Base-by-base conservation (phyloP, 2,113 vertebrate genomes). In the Grallaria varia region DNA sequence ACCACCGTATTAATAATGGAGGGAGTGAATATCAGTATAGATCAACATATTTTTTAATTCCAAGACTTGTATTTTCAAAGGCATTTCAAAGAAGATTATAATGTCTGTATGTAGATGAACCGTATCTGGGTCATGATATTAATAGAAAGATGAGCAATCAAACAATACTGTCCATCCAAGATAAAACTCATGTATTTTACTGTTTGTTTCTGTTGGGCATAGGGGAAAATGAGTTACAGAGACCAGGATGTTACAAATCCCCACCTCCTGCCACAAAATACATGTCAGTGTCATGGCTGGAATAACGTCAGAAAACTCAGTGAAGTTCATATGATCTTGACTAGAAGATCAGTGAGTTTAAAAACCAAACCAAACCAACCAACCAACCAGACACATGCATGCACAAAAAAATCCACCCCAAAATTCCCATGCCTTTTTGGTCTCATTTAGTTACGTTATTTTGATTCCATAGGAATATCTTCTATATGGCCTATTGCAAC, bases 391-490 rank as follows among this genome's bases (percentile, higher is more conserved):
- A 44, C 17, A 35, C 19, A 33, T 5, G 3, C 16, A 40, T 40
- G 60, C 2, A 8, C 11, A 69, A 13, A 39, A 56, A 33, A 31
- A 8, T 2, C 6, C 0, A 22, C 20, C 7, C 17, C 17, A 13
- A 44, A 45, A 37, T 9, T 45, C 13, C 9, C 4, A n/a, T 31
- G 19, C 49, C 8, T 35, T 72, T 76, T 76, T 66, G 24, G 40
- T 88, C 28, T 68, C 5, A 23, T 72, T 88, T 82, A 44, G 17
- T 72, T 91, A 45, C 35, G 37, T 69, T 68, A 30, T 73, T 96
- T 83, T 85, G 35, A 47, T 89, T 85, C 68, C 8, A 9, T n/a
- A 74, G 23, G 25, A 67, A 62, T 83, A n/a, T 53, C 13, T 79
- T 85, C 24, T 92, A 3, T 47, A 35, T 6, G 28, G 67, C 25